These are phyloP conservation scores for Phataginus tetradactyla DNA, from an alignment of 2,797 vertebrate genomes.

Conservation along the genomic window DNA sequence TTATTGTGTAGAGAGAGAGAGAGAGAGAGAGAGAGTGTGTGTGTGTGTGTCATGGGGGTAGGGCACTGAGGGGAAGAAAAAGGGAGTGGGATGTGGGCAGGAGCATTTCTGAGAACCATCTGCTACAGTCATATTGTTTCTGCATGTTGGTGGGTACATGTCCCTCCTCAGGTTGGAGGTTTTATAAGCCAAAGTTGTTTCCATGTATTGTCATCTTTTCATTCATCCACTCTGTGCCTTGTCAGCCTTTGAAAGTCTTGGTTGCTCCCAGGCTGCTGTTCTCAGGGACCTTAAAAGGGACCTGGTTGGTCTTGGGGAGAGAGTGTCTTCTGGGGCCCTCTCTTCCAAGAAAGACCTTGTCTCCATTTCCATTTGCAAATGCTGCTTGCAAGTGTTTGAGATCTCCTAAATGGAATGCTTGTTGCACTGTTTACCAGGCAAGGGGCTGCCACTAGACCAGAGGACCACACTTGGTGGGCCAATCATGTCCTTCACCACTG, in stretches of 20 bases:
- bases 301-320: constrained; percentile 68
- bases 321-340: not conserved
- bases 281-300: constrained; percentile 73
- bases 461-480: constrained; percentile 39
- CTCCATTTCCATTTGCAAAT: constrained; percentile 54
- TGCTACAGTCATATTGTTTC: not conserved
- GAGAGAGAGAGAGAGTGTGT: not conserved
- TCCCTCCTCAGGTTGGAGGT: constrained; percentile 49
- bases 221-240: constrained; percentile 76
- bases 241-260: constrained; percentile 73
- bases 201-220: constrained; percentile 40
- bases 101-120: not conserved
- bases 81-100: not conserved
- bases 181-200: constrained; percentile 74
- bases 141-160: constrained; percentile 25
- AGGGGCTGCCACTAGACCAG: constrained; percentile 39
- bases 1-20: not conserved
- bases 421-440: constrained; percentile 8
- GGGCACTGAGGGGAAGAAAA: not conserved
- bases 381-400: not conserved
- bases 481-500: constrained; percentile 60
- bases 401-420: not conserved
- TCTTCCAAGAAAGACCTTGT: constrained; percentile 66
- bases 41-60: not conserved
- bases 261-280: constrained; percentile 72